These are phyloP conservation scores for Chironomus tentans DNA, from an alignment of 2,888 invertebrate species.

Conservation along the genomic window DNA sequence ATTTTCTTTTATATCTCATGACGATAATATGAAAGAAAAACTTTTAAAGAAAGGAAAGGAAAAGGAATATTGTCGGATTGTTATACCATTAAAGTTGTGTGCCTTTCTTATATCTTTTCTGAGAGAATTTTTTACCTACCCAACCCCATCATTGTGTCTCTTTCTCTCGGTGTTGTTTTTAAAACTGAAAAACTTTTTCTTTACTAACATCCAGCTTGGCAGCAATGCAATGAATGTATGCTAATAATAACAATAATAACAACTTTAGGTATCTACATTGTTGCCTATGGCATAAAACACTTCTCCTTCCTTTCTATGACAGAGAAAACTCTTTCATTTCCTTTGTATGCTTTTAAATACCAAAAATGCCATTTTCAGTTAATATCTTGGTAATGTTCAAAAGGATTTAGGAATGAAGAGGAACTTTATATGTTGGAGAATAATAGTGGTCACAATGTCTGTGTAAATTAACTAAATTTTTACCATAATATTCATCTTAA, in stretches of 20 bases:
- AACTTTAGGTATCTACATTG: neutral
- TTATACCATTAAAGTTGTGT: slow-evolving; percentile 18
- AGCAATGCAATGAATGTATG: neutral
- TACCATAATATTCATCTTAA: neutral
- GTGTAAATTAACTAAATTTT: neutral
- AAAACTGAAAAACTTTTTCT: neutral
- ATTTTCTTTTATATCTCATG: neutral
- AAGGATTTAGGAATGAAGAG: neutral
- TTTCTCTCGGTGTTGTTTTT: neutral
- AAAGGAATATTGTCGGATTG: neutral
- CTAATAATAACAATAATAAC: neutral
- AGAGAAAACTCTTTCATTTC: neutral
- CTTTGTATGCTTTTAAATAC: neutral
- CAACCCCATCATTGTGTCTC: neutral
- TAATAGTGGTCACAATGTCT: neutral
- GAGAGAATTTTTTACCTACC: neutral
- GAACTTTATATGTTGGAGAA: neutral
- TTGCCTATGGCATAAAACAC: neutral
- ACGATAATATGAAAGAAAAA: neutral
- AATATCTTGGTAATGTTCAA: neutral
- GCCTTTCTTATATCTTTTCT: neutral
- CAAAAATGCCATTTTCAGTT: neutral
- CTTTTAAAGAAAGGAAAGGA: neutral
- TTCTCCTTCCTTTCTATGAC: neutral
- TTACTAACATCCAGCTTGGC: neutral